Percentiles rank a stretch among this genome's conserved stretches.
Evolutionary conservation across 2,797 vertebrate genomes (phyloP).

Genomic region (Salmo trutta): DNA sequence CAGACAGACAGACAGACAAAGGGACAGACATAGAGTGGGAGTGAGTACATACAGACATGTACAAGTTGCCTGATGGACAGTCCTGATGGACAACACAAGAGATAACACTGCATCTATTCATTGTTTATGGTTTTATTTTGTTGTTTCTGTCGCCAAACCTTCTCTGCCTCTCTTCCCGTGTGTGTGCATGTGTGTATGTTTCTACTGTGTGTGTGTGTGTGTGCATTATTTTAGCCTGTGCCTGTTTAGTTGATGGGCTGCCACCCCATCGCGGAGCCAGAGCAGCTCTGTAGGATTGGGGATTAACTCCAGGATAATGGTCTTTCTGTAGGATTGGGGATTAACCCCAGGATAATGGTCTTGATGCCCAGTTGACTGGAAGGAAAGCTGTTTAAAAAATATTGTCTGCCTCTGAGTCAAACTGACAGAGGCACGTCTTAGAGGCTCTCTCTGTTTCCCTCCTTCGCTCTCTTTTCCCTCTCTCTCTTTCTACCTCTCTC

Average conservation of each 20-base stretch:
- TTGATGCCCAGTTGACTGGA: conserved; percentile 80
- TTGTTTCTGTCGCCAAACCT: conserved; percentile 24
- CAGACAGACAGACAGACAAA: conserved; percentile 7
- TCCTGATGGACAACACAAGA: not conserved
- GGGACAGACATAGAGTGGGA: not conserved
- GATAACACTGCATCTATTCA: not conserved
- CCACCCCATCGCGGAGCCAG: conserved; percentile 69
- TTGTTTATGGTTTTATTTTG: not conserved
- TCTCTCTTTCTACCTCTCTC: not conserved
- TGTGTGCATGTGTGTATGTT: conserved; percentile 30
- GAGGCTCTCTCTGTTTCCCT: conserved; percentile 20
- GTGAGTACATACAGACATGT: conserved; percentile 6
- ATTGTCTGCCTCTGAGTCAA: conserved; percentile 70
- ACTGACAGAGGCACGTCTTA: conserved; percentile 41
- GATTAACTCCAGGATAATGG: conserved; percentile 81
- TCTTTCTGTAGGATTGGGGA: conserved; percentile 76
- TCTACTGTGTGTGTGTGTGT: conserved; percentile 15
- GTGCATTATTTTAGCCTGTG: conserved; percentile 66
- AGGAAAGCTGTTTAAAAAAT: conserved; percentile 81
- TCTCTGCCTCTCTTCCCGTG: conserved; percentile 13
- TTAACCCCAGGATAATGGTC: conserved; percentile 80
- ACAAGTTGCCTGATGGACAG: not conserved
- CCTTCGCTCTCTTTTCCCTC: conserved; percentile 22
- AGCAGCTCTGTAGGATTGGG: conserved; percentile 71
- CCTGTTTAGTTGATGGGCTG: conserved; percentile 69